Base-by-base conservation (phyloP, 2,888 invertebrate genomes). In the Drosophila mimica region DNA sequence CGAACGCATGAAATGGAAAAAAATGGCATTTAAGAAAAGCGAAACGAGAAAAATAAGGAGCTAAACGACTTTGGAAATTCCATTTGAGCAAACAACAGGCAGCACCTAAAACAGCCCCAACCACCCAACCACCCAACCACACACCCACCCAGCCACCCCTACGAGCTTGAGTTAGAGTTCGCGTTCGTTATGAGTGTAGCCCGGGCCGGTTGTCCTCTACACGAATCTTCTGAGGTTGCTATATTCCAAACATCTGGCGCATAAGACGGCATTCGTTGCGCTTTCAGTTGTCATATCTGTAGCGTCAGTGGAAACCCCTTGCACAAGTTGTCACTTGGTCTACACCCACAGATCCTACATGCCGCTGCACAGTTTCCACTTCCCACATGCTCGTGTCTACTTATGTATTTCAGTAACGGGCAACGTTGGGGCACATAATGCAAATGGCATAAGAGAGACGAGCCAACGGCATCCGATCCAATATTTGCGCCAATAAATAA, bases 401-500 rank as follows among this genome's bases (percentile, higher is more conserved):
- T 33, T 70, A 38, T 70, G 56, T 77, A 48, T 63, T 65, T 40
- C 64, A 46, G 56, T 51, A 72, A 17, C 40, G 40, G 64, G 68
- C 60, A 60, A 70, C 65, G 56, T 28, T 49, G 76, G 64, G 36
- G 63, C 70, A 69, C 77, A 87, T 81, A 82, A 85, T 86, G 88
- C 88, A 88, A 83, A 79, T 81, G 76, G 72, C 74, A 72, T 49
- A 40, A 76, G 69, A 79, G 76, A 73, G 28, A 38, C 65, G 60
- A 69, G 76, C 61, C 81, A 81, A 70, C 76, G 72, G 72, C 89
- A 83, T 89, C 83, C 87, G 91, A 91, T 91, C 84, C 91, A 91
- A 91, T 91, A 91, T 91, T 84, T 90, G 87, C 86, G 77, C 74
- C 81, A 91, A 91, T 91, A 91, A 91, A 91, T 91, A 91, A 90